phyloP scores from a whole-genome alignment of 2,113 vertebrate species.

The Phaethon lepturus region DNA sequence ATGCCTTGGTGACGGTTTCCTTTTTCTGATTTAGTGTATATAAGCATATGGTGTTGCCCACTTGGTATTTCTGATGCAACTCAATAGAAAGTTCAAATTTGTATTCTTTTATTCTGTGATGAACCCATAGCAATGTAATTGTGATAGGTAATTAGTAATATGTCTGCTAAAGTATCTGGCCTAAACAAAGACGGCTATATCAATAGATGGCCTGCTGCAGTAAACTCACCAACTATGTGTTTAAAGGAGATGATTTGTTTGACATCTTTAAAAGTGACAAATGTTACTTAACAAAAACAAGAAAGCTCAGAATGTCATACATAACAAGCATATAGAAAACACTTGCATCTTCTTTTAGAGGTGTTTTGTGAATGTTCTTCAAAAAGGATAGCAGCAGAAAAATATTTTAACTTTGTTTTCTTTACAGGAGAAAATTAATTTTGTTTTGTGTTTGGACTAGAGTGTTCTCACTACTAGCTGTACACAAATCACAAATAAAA shows the following conservation, averaged over 20 bases:
- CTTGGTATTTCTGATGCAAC: background rate
- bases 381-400: background rate
- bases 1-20: fast-evolving
- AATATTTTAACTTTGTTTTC: background rate
- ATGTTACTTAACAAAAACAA: constrained; percentile 48
- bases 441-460: background rate
- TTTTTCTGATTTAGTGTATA: background rate
- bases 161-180: background rate
- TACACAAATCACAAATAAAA: background rate
- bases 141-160: background rate
- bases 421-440: constrained; percentile 7
- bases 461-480: background rate
- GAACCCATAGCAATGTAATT: background rate
- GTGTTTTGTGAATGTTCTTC: background rate
- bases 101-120: constrained; percentile 42
- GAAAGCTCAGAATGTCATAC: background rate
- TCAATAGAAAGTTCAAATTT: constrained; percentile 3
- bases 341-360: background rate
- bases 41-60: background rate
- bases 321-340: constrained; percentile 38
- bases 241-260: constrained; percentile 16
- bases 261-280: constrained; percentile 42
- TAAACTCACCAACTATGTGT: constrained; percentile 5
- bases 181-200: constrained; percentile 28
- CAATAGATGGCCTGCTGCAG: background rate